Conservation (phyloP, 2,888 invertebrate species). For the Tetheella fluctuosa region DNA sequence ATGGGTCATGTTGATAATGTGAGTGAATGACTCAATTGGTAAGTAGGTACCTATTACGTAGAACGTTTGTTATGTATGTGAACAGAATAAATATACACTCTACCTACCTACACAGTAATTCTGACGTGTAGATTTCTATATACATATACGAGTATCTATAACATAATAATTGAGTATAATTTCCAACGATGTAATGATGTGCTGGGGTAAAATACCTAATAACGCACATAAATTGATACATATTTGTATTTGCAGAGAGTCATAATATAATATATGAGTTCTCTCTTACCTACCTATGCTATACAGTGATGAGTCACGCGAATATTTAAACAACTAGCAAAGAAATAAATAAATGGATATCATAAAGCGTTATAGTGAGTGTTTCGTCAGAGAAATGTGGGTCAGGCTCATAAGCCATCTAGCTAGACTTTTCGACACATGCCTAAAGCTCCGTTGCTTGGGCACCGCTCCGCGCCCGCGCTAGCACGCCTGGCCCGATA, state of each 20-base stretch:
- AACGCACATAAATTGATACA: conserved; percentile 17
- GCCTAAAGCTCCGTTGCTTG: conserved; percentile 43
- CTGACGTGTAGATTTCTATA: not conserved
- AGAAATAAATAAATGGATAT: conserved; percentile 48
- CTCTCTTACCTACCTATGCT: not conserved
- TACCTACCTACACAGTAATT: not conserved
- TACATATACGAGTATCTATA: not conserved
- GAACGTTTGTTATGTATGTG: conserved; percentile 15
- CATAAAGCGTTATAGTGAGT: conserved; percentile 29
- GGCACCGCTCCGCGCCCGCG: not conserved
- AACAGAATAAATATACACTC: not conserved
- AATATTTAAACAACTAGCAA: conserved; percentile 42
- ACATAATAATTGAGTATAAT: not conserved
- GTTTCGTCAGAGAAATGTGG: conserved; percentile 68
- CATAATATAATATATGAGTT: conserved; percentile 24
- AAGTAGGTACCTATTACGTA: conserved; percentile 12
- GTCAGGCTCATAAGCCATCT: conserved; percentile 57
- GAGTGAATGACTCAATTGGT: conserved; percentile 30
- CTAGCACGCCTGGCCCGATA: not conserved
- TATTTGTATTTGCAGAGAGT: conserved; percentile 31
- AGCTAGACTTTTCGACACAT: conserved; percentile 66
- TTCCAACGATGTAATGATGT: too few relatives aligned
- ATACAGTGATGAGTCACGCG: conserved; percentile 20
- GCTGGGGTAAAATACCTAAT: conserved; percentile 13
- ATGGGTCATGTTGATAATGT: conserved; percentile 57